Base-by-base conservation (phyloP, 2,797 vertebrate species). In the Forpus xanthops region DNA sequence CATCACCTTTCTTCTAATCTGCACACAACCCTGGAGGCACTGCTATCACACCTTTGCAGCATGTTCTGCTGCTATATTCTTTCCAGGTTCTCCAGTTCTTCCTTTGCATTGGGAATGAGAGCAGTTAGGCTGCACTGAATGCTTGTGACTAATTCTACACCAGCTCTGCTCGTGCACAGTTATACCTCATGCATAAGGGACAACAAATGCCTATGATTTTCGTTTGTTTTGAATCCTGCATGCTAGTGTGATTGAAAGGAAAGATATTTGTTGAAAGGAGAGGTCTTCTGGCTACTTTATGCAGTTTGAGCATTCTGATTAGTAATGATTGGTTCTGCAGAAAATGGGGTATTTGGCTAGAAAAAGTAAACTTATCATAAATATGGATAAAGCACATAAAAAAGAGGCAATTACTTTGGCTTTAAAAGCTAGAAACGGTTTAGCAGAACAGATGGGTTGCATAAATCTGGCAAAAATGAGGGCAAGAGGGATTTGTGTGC, bases 381-480 rank as follows among this genome's bases (percentile, higher is more conserved):
- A 93, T 79, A 74, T 41, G 47, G 56, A 77, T 52, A 74, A 60
- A 77, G 9, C 20, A 23, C 21, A 2, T 39, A 15, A 65, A 74
- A 47, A 53, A 67, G 20, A 35, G 4, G 33, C 71, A 82, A 70
- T 79, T 85, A 42, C 60, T 85, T 79, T 52, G 78, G 47, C 78
- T 87, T 93, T 76, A 86, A 82, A 85, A 87, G 64, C 89, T 81
- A n/a, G 74, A 23, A 87, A 53, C 35, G 49, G 64, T 93, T 94
- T 66, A 94, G 71, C 60, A 71, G 84, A 90, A 64, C 95, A 96
- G 96, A 94, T 96, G 94, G 91, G 71, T 58, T 85, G 64, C 50
- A 85, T 87, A 93, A 92, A 93, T 93, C 87, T 82, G 84, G 89
- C 44, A 89, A 76, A 85, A 93, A 90, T 21, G 80, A 94, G 84